Evolutionary conservation across 2,113 vertebrate species (phyloP), one percentile per base, ranked within the genome.

Genomic region (Oophaga pumilio): DNA sequence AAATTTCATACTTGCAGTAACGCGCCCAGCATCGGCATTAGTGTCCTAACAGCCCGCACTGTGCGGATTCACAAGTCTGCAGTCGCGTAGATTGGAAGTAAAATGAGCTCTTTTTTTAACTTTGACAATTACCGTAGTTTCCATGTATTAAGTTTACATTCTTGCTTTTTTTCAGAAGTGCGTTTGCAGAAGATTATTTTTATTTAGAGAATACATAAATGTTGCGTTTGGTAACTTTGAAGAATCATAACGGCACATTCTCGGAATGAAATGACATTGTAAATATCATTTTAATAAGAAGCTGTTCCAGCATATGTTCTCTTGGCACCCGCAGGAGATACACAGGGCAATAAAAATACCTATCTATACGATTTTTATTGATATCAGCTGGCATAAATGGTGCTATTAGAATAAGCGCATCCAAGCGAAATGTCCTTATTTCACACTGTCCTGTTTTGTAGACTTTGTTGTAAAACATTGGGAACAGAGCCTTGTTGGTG

Each of bases 231-330:
- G 80, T 68, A 68, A 68, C 33, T 68, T 68, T 68, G 10, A 68
- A 64, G 62, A 1, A 26, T 52, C 15, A 6, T 12, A 20, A 68
- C 64, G 22, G 15, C 66, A 52, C 43, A 52, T 82, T 82, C 26
- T 82, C 59, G 1, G 28, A n/a, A 13, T n/a, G 28, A 62, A 82
- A 82, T 82, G 28, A 82, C 79, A 33, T 14, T 64, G 59, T 82
- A 82, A 82, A 82, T 64, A 82, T 82, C 10, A 33, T 82, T 82
- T 49, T 82, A 82, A 62, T 82, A 64, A 64, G 57, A 82, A 43
- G 11, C 57, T 49, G 56, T 33, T 28, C 57, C 7, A 62, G 57
- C 57, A 64, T 26, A 50, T 64, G 57, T 64, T 64, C 1, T 62
- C 7, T n/a, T 43, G 26, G 49, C 59, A 64, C 79, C 59, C 28